Evolutionary conservation across 2,113 vertebrate genomes (phyloP), one percentile per base, ranked within the genome.

Genomic region (Equus przewalskii): DNA sequence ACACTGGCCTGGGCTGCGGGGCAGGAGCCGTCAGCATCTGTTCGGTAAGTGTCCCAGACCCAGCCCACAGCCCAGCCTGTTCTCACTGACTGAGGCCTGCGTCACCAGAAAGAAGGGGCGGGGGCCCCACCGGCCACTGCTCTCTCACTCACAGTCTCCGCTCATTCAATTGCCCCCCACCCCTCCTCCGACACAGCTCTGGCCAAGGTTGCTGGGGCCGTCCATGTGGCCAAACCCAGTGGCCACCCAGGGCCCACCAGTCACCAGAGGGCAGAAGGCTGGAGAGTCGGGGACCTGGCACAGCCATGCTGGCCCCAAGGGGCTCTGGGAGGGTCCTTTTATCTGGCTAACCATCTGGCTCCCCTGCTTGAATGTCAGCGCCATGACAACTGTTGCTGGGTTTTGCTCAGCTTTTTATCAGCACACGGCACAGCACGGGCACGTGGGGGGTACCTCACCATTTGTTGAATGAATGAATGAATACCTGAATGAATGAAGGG

Each of bases 51-150:
- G 16, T 36, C 49, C 89, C 36, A 6, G 49, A 41, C 36, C 49
- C 89, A 14, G 46, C 22, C 1, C 8, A 7, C 26, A 14, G 13
- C 12, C 33, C 44, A 26, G 84, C 10, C 13, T 2, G 0, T n/a
- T 18, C 21, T 70, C 56, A 3, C 33, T 2, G 4, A 44, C 73
- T 2, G 64, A 91, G 51, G n/a, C 18, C n/a, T 36, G 11, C 26
- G 81, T 21, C 21, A 2, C 2, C 2, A 46, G 30, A 4, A 36
- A 62, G 36, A 51, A 49, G 15, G 60, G 30, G 3, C 36, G 13
- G 5, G 72, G 88, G 19, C 14, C 13, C 46, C 33, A 30, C 41
- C 30, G 64, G 49, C 56, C 26, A 19, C 54, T 21, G 24, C 22
- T 51, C 22, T 69, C 56, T 44, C 15, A 7, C 58, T 49, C 82